phyloP scores from a whole-genome alignment of 2,797 vertebrate genomes.

The Serranus cabrilla region DNA sequence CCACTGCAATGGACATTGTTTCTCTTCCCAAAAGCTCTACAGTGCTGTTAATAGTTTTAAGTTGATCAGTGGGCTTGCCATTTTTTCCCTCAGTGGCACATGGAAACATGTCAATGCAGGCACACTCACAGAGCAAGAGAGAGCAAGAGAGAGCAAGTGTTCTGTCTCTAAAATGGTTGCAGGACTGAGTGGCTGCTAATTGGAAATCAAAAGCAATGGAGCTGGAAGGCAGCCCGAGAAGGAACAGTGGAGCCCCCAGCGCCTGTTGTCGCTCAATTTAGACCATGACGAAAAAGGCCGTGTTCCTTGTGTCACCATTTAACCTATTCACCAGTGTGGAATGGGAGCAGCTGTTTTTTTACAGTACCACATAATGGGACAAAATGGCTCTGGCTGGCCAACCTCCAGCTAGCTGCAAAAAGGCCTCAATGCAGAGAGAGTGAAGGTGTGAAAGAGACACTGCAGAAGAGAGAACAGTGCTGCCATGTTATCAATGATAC shows the following conservation, averaged over 20 bases:
- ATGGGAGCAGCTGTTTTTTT: constrained; percentile 82
- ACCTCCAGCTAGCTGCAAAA: constrained; percentile 69
- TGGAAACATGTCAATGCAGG: not conserved
- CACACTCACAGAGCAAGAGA: not conserved
- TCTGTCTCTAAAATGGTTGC: constrained; percentile 41
- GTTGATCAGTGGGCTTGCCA: constrained; percentile 14
- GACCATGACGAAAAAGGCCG: constrained; percentile 61
- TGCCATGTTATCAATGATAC: constrained; percentile 54
- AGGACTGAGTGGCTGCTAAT: constrained; percentile 70
- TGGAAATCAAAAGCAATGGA: constrained; percentile 75
- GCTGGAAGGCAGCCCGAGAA: constrained; percentile 65
- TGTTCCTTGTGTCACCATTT: constrained; percentile 77
- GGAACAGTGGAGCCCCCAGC: constrained; percentile 54
- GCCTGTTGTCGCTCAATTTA: constrained; percentile 80
- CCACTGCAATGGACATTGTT: not conserved
- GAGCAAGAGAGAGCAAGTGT: constrained; percentile 7
- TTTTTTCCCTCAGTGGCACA: constrained; percentile 19
- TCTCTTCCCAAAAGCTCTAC: not conserved
- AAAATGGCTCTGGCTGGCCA: constrained; percentile 73
- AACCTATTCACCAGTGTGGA: constrained; percentile 83
- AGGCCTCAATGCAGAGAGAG: constrained; percentile 46
- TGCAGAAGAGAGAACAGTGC: constrained; percentile 36
- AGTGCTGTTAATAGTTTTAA: constrained; percentile 18
- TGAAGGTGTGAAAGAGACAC: constrained; percentile 54
- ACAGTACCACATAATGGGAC: constrained; percentile 73